Percentiles rank a stretch among this genome's conserved stretches.
Conservation (phyloP, 2,888 invertebrate species). For the Limnephilus lunatus region DNA sequence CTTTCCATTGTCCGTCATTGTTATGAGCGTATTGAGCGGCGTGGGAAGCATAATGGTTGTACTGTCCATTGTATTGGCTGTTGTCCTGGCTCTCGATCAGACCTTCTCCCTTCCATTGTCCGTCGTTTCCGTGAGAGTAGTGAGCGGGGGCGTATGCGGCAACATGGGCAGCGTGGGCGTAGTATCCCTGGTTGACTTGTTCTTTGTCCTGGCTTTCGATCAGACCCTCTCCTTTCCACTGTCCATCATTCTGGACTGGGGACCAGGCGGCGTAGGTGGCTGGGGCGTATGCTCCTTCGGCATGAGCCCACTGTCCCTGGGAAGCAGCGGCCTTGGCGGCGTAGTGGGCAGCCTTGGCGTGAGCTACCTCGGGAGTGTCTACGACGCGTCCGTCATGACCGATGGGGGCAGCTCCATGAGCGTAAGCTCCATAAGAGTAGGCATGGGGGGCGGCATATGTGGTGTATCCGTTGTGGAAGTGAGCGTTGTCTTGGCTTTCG, state of each 20-base stretch:
- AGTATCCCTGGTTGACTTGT: background rate
- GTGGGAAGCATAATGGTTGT: background rate
- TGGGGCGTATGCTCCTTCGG: conserved; percentile 44
- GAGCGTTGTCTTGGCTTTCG: conserved; percentile 66
- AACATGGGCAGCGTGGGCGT: conserved; percentile 6
- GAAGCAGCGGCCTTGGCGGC: conserved; percentile 68
- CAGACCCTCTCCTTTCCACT: conserved; percentile 55
- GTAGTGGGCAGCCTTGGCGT: conserved; percentile 66
- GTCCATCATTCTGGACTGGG: conserved; percentile 30
- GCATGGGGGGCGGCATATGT: conserved; percentile 2
- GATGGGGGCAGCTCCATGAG: conserved; percentile 53
- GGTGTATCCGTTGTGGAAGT: background rate
- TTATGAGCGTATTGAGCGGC: conserved; percentile 26
- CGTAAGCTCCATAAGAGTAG: conserved; percentile 17
- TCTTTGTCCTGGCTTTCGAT: conserved; percentile 50
- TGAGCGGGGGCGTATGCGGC: conserved; percentile 22
- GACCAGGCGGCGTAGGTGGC: conserved; percentile 23
- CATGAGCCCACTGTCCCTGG: conserved; percentile 42
- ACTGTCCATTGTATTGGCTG: conserved; percentile 24
- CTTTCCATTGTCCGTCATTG: conserved; percentile 52
- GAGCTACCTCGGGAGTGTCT: conserved; percentile 63
- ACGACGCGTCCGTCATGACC: conserved; percentile 61
- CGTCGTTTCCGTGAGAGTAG: background rate
- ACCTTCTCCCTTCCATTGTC: conserved; percentile 49
- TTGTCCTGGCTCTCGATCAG: conserved; percentile 44